These are phyloP conservation scores for Drosophila ficusphila DNA, from an alignment of 1,140 invertebrate genomes.

Conservation along the genomic window DNA sequence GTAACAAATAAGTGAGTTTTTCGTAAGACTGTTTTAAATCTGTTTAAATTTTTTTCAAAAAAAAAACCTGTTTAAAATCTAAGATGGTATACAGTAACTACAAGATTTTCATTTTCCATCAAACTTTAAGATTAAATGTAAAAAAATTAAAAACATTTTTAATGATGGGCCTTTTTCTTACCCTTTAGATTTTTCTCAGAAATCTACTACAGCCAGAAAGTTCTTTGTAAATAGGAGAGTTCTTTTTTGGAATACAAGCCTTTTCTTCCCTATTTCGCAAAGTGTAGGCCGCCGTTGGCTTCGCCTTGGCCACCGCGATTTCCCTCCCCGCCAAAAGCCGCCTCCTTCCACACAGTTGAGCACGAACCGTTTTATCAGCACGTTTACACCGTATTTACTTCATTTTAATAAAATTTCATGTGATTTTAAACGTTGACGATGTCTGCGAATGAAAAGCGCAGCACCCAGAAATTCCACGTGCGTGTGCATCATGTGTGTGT, in stretches of 20 bases:
- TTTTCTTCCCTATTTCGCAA: not conserved
- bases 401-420: slow-evolving; percentile 84
- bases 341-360: slow-evolving; percentile 76
- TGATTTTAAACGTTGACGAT: slow-evolving; percentile 76
- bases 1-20: too few relatives aligned
- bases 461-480: slow-evolving; percentile 10
- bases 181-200: not conserved
- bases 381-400: slow-evolving; percentile 84
- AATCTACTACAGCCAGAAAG: too few relatives aligned
- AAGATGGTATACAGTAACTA: too few relatives aligned
- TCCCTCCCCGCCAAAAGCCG: slow-evolving; percentile 5
- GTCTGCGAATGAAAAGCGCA: slow-evolving; percentile 75
- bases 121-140: too few relatives aligned
- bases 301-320: slow-evolving; percentile 16
- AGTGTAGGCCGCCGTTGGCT: not conserved
- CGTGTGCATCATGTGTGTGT: slow-evolving; percentile 10
- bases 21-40: too few relatives aligned
- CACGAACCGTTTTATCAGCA: slow-evolving; percentile 83
- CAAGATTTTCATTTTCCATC: too few relatives aligned
- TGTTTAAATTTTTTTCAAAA: too few relatives aligned
- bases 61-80: too few relatives aligned
- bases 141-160: too few relatives aligned
- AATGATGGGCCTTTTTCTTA: too few relatives aligned
- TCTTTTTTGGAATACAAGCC: too few relatives aligned
- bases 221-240: too few relatives aligned